Conservation (phyloP, 2,797 vertebrate genomes). For the Luscinia megarhynchos region DNA sequence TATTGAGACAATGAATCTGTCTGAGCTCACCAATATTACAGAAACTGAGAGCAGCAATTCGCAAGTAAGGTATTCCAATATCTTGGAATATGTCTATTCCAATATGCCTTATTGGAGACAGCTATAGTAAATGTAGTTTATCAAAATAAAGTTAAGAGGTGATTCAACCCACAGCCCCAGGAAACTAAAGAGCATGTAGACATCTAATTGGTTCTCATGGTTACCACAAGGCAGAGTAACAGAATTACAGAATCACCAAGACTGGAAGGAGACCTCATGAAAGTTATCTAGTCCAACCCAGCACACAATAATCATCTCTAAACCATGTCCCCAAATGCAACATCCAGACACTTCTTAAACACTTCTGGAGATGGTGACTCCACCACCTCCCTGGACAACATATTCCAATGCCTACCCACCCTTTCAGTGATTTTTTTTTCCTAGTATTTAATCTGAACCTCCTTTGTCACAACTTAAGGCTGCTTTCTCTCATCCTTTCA, state of each 20-base stretch:
- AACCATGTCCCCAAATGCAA: background rate
- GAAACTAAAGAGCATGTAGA: background rate
- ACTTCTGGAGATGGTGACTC: background rate
- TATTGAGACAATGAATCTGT: background rate
- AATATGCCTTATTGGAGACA: background rate
- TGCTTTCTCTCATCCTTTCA: background rate
- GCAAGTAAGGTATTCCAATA: fast-evolving
- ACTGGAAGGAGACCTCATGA: background rate
- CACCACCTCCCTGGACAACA: background rate
- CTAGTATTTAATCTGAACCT: background rate
- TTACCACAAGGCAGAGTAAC: background rate
- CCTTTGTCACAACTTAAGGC: background rate
- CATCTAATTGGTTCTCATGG: fast-evolving
- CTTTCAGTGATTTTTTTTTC: background rate
- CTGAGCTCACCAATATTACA: background rate
- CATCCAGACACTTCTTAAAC: background rate
- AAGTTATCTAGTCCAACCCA: background rate
- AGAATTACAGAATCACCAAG: background rate
- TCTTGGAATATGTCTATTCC: background rate
- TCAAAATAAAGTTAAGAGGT: background rate
- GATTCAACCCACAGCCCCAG: background rate
- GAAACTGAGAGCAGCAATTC: background rate
- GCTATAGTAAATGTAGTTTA: background rate
- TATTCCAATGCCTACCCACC: background rate
- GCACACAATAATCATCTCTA: background rate